Percentiles rank a stretch among this genome's conserved stretches.
These are phyloP conservation scores for Oryzias woworae DNA, from an alignment of 2,113 vertebrate species.

Conservation along the genomic window DNA sequence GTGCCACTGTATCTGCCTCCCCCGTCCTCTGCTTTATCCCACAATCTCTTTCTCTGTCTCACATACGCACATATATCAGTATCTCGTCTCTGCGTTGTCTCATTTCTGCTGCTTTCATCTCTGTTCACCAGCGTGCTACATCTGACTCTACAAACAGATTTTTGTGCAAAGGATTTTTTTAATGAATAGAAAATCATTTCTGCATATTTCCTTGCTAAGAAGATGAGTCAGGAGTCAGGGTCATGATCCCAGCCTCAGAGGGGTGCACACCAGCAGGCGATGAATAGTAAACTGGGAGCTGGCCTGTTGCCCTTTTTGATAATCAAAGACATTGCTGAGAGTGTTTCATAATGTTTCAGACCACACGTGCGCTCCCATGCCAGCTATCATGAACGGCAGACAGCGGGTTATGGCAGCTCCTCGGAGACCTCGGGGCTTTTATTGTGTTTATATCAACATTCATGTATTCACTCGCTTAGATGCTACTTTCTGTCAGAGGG, in stretches of 20 bases:
- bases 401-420: slow-evolving; percentile 15
- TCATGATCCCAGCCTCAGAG: slow-evolving; percentile 16
- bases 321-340: slow-evolving; percentile 37
- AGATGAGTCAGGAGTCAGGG: slow-evolving; percentile 31
- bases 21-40: slow-evolving; percentile 23
- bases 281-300: slow-evolving; percentile 35
- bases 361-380: slow-evolving; percentile 58
- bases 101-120: slow-evolving; percentile 46
- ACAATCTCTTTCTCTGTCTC: slow-evolving; percentile 12
- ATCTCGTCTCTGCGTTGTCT: slow-evolving; percentile 33
- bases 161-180: slow-evolving; percentile 39
- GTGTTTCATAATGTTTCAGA: slow-evolving; percentile 13
- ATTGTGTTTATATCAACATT: slow-evolving; percentile 31
- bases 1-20: slow-evolving; percentile 13
- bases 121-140: slow-evolving; percentile 33
- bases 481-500: slow-evolving; percentile 18
- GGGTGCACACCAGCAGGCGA: slow-evolving; percentile 7
- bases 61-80: slow-evolving; percentile 14
- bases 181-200: slow-evolving; percentile 41
- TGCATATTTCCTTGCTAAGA: slow-evolving; percentile 32
- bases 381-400: slow-evolving; percentile 39
- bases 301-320: slow-evolving; percentile 12
- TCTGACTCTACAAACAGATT: slow-evolving; percentile 46
- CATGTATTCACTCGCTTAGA: slow-evolving; percentile 25
- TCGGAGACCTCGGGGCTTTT: slow-evolving; percentile 27